Evolutionary conservation across 2,888 invertebrate species (phyloP).

Genomic region (Leucophenga montana): DNA sequence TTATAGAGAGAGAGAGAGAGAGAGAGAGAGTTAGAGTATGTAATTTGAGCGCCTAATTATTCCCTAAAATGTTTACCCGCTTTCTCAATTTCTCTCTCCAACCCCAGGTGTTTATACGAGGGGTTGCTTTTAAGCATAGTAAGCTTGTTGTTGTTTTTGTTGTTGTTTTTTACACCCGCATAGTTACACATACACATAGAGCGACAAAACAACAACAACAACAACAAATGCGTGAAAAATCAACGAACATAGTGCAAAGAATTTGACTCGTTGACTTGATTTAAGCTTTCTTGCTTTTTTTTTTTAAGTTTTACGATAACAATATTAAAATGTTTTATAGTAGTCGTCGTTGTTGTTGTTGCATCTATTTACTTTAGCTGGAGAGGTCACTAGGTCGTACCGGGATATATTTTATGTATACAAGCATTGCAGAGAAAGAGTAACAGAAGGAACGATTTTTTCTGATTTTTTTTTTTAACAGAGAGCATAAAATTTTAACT

Average conservation of each 20-base stretch:
- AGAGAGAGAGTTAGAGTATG: not conserved
- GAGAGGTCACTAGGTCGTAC: conserved; percentile 74
- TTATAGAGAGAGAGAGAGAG: conserved; percentile 1
- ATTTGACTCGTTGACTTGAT: too few relatives aligned
- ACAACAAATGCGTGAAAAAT: not conserved
- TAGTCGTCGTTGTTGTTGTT: conserved; percentile 2
- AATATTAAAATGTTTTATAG: not conserved
- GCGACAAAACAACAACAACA: not conserved
- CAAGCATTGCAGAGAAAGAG: too few relatives aligned
- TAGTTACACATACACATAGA: too few relatives aligned
- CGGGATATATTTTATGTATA: conserved; percentile 57
- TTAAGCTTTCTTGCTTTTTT: not conserved
- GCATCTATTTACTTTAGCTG: conserved; percentile 44
- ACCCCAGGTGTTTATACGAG: not conserved
- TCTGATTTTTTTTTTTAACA: too few relatives aligned
- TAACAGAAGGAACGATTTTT: too few relatives aligned
- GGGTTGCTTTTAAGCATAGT: too few relatives aligned
- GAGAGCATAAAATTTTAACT: too few relatives aligned
- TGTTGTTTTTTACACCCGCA: not conserved
- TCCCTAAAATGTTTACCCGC: conserved; percentile 9
- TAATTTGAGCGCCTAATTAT: conserved; percentile 3
- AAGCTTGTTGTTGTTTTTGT: conserved; percentile 30
- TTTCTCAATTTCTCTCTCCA: conserved; percentile 27
- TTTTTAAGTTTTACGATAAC: conserved; percentile 4
- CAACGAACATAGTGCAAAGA: too few relatives aligned